Evolutionary conservation across 2,113 vertebrate species (phyloP).

Genomic region (Pitta sordida): DNA sequence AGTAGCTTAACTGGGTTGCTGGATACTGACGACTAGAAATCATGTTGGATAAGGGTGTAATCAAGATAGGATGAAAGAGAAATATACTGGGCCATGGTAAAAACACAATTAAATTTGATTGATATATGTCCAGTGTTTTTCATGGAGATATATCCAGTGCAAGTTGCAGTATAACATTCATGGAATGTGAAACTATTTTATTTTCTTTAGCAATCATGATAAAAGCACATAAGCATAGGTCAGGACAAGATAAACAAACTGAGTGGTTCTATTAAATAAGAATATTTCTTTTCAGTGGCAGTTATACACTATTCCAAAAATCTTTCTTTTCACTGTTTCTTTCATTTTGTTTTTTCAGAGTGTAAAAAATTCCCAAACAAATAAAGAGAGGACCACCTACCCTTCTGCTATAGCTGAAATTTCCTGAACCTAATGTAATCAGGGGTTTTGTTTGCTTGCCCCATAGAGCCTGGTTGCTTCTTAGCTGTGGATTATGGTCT

Average conservation of each 20-base stretch:
- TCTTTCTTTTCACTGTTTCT: neutral
- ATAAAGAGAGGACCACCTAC: neutral
- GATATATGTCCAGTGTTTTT: neutral
- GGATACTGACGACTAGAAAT: conserved; percentile 20
- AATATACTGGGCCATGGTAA: neutral
- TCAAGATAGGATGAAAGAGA: neutral
- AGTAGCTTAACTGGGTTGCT: neutral
- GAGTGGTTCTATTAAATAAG: neutral
- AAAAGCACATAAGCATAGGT: neutral
- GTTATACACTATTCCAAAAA: neutral
- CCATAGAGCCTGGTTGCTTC: neutral
- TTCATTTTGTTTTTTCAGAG: neutral
- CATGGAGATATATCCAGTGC: neutral
- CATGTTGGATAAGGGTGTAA: neutral
- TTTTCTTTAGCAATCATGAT: neutral
- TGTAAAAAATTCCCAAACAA: accelerated
- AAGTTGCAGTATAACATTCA: neutral
- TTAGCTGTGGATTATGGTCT: neutral
- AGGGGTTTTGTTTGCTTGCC: neutral
- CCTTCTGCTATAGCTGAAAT: neutral
- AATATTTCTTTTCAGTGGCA: neutral
- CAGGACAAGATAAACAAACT: neutral
- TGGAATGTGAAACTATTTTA: neutral
- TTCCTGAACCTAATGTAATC: neutral
- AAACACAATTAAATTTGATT: neutral